Percentiles rank a stretch among this genome's conserved stretches.
phyloP scores from a whole-genome alignment of 2,888 invertebrate species.

The Drosophila atripex region DNA sequence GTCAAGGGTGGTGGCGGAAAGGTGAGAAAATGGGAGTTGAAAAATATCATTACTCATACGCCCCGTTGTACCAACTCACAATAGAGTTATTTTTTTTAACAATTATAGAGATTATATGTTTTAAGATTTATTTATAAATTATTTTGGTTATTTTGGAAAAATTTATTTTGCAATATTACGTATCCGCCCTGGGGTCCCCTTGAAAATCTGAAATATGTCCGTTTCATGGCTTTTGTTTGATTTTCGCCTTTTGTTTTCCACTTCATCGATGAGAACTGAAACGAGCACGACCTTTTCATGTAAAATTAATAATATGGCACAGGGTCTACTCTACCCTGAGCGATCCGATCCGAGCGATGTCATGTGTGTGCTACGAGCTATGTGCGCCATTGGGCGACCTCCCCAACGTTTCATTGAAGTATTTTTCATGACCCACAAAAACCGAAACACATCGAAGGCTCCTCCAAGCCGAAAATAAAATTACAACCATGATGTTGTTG shows the following conservation, averaged over 20 bases:
- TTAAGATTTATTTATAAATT: no score
- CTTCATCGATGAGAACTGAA: constrained; percentile 59
- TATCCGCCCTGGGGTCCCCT: constrained; percentile 24
- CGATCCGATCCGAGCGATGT: constrained; percentile 29
- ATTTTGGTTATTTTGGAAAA: no score
- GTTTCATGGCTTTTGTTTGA: constrained; percentile 11
- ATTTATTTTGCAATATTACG: background rate
- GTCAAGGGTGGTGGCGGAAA: constrained; percentile 9
- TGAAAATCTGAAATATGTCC: constrained; percentile 3
- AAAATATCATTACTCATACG: background rate
- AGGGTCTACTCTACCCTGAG: constrained; percentile 65
- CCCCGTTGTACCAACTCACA: background rate
- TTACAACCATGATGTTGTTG: constrained; percentile 3
- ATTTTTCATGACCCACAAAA: constrained; percentile 67
- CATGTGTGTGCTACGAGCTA: constrained; percentile 11
- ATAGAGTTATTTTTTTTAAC: no score
- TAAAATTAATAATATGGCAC: constrained; percentile 76
- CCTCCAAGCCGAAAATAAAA: constrained; percentile 27
- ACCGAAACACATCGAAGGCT: constrained; percentile 28
- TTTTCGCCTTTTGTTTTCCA: constrained; percentile 17
- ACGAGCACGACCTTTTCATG: constrained; percentile 70
- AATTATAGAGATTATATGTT: no score
- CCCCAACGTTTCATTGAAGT: constrained; percentile 48
- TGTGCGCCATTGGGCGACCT: constrained; percentile 52
- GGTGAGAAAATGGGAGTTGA: no score